These are phyloP conservation scores for Synergus itoensis DNA, from an alignment of 2,888 invertebrate species.

Conservation along the genomic window DNA sequence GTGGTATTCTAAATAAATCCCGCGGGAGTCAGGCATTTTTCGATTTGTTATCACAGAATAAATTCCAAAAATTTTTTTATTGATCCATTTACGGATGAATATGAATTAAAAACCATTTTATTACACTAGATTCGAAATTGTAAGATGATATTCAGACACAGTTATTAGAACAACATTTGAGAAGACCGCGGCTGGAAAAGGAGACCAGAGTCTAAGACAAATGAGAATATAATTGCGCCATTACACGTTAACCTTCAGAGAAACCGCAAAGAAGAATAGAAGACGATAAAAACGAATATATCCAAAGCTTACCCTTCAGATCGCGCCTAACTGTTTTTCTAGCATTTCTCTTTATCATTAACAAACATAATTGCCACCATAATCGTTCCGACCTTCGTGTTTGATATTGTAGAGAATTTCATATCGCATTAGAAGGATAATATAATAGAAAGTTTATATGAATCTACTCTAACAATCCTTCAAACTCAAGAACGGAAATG, in stretches of 20 bases:
- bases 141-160: not conserved
- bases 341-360: slow-evolving; percentile 38
- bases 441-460: not conserved
- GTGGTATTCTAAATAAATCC: slow-evolving; percentile 62
- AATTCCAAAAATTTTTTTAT: not conserved
- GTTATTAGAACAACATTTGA: slow-evolving; percentile 17
- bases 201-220: slow-evolving; percentile 40
- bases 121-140: not conserved
- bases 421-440: slow-evolving; percentile 7
- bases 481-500: not conserved
- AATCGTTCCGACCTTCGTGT: slow-evolving; percentile 33
- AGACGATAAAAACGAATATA: slow-evolving; percentile 40
- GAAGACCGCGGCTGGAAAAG: slow-evolving; percentile 8
- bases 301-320: slow-evolving; percentile 35
- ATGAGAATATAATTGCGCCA: slow-evolving; percentile 41
- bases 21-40: slow-evolving; percentile 31
- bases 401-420: slow-evolving; percentile 29
- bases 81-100: too few relatives aligned
- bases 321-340: slow-evolving; percentile 37
- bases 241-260: slow-evolving; percentile 36
- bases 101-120: not conserved
- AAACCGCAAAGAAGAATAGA: slow-evolving; percentile 41
- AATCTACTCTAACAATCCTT: not conserved
- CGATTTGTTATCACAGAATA: too few relatives aligned
- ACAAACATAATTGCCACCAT: slow-evolving; percentile 32